Evolutionary conservation across 1,140 invertebrate species (phyloP).

Genomic region (Caerostris extrusa): DNA sequence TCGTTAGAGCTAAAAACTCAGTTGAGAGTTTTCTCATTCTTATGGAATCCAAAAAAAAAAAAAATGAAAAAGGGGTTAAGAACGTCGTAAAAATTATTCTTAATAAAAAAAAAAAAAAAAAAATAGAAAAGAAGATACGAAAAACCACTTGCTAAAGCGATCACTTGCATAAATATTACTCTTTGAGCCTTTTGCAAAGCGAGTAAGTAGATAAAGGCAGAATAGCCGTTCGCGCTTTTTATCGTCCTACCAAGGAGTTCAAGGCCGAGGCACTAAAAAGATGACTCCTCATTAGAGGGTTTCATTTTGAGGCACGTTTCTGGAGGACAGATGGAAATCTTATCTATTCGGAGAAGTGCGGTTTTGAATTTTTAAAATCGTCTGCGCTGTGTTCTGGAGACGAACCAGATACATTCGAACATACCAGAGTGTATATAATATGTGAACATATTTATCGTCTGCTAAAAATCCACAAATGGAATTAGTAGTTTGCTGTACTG

Average conservation of each 20-base stretch:
- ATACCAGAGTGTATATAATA: not conserved
- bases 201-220: not conserved
- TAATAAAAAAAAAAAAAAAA: not conserved
- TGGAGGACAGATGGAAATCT: not conserved
- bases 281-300: constrained; percentile 20
- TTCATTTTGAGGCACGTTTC: constrained; percentile 25
- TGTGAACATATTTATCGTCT: not conserved
- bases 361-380: constrained; percentile 16
- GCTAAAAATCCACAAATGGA: not conserved
- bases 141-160: not conserved
- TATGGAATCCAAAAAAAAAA: not conserved
- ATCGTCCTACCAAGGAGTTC: not conserved
- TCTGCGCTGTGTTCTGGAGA: no score
- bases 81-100: not conserved
- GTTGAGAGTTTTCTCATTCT: not conserved
- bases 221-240: constrained; percentile 4
- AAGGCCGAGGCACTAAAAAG: constrained; percentile 19
- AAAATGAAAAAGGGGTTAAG: constrained; percentile 34
- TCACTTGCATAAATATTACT: constrained; percentile 29
- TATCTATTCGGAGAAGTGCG: not conserved
- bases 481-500: no score
- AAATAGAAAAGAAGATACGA: not conserved
- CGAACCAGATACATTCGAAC: not conserved
- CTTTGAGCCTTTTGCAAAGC: not conserved
- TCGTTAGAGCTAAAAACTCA: not conserved